Percentiles rank a stretch among this genome's conserved stretches.
phyloP scores from a whole-genome alignment of 2,113 vertebrate species.

The Proterorhinus semilunaris region DNA sequence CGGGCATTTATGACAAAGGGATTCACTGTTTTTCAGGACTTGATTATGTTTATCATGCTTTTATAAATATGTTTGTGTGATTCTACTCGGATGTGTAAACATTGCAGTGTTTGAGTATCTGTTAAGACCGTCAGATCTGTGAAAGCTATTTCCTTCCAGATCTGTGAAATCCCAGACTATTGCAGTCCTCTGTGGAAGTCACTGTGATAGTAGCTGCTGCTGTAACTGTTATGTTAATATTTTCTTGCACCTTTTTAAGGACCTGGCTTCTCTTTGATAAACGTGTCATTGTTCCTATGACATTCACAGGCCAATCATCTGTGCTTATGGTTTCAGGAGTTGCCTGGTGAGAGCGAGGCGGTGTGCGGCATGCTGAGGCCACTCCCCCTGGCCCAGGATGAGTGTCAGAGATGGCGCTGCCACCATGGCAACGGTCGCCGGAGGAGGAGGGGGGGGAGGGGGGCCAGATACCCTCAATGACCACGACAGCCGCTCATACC shows the following conservation, averaged over 20 bases:
- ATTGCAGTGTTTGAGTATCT: not conserved
- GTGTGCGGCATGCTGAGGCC: slow-evolving; percentile 88
- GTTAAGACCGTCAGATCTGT: not conserved
- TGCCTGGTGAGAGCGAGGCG: slow-evolving; percentile 71
- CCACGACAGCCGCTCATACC: slow-evolving; percentile 79
- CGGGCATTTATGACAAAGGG: too few species aligned
- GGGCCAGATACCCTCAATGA: slow-evolving; percentile 75
- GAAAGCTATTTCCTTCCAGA: too few species aligned
- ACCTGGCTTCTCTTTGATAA: not conserved
- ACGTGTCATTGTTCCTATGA: not conserved
- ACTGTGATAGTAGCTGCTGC: too few species aligned
- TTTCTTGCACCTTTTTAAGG: too few species aligned
- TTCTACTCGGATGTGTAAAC: not conserved
- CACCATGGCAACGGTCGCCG: slow-evolving; percentile 65
- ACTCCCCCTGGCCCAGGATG: slow-evolving; percentile 85
- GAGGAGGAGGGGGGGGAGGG: slow-evolving; percentile 58
- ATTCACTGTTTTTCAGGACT: too few species aligned
- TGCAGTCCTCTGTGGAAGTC: not conserved
- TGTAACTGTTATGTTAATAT: too few species aligned
- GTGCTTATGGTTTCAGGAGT: slow-evolving; percentile 67
- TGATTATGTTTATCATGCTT: too few species aligned
- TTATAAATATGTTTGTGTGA: not conserved
- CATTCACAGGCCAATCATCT: not conserved
- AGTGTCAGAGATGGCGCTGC: slow-evolving; percentile 87
- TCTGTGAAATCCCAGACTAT: not conserved